Percentiles rank a stretch among this genome's conserved stretches.
Conservation (phyloP, 2,113 vertebrate species). For the Rhagologus leucostigma region DNA sequence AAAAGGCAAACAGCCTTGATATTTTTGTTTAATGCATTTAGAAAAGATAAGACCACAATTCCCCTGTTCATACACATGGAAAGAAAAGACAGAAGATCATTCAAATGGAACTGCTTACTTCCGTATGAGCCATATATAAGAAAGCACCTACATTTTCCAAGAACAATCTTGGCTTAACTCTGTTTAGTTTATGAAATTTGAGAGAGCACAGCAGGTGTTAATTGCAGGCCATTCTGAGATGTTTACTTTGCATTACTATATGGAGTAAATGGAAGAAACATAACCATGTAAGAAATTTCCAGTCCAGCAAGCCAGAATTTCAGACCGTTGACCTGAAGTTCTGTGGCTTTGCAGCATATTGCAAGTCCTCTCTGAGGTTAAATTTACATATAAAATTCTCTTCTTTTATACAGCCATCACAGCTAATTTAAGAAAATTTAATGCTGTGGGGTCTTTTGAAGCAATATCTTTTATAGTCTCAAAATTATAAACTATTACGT, state of each 20-base stretch:
- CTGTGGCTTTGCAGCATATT: background rate
- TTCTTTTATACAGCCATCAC: background rate
- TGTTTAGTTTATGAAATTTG: background rate
- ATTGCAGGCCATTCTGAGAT: slow-evolving; percentile 6
- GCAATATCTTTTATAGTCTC: background rate
- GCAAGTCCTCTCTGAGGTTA: background rate
- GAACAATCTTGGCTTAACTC: background rate
- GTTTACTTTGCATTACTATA: slow-evolving; percentile 6
- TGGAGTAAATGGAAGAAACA: background rate
- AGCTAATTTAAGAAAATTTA: background rate
- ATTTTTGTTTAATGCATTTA: background rate
- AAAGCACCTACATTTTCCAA: background rate
- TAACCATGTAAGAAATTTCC: background rate
- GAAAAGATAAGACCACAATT: background rate
- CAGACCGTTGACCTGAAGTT: background rate
- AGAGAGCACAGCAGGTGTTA: slow-evolving; percentile 12
- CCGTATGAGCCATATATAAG: background rate
- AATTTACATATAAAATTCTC: background rate
- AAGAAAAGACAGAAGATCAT: background rate
- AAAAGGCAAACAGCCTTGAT: background rate
- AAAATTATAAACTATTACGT: background rate
- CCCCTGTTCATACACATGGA: background rate
- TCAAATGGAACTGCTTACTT: background rate
- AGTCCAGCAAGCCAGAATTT: background rate
- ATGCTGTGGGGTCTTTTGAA: background rate